Evolutionary conservation across 2,797 vertebrate species (phyloP).

Genomic region (Sebastes vulpes): DNA sequence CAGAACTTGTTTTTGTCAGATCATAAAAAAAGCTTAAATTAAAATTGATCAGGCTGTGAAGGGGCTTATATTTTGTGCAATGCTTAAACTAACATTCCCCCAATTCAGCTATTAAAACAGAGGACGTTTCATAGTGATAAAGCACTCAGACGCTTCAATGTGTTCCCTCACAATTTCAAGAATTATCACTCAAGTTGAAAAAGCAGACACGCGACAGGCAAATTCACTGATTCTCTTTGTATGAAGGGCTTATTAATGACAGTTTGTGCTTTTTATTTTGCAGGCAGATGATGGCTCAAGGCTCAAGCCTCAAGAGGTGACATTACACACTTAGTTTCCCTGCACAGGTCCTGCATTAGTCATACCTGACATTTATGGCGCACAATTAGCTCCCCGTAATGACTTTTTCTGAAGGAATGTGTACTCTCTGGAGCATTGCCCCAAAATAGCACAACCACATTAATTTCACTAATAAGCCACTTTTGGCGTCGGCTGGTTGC

Average conservation of each 20-base stretch:
- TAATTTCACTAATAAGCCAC: constrained; percentile 78
- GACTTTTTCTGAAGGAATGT: constrained; percentile 65
- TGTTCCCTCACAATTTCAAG: not conserved
- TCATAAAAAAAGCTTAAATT: constrained; percentile 50
- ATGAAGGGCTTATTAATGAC: constrained; percentile 49
- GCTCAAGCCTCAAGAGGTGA: constrained; percentile 57
- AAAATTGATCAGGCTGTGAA: constrained; percentile 54
- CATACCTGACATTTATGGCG: constrained; percentile 83
- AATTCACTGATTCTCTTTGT: constrained; percentile 5
- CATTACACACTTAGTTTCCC: constrained; percentile 65
- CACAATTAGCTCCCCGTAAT: constrained; percentile 82
- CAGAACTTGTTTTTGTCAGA: constrained; percentile 49
- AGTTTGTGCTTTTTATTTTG: not conserved
- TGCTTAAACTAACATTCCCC: constrained; percentile 3
- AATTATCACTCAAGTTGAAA: not conserved
- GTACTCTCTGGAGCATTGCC: constrained; percentile 69
- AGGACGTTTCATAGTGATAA: not conserved
- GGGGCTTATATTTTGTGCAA: constrained; percentile 22
- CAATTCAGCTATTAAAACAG: constrained; percentile 7
- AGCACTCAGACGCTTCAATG: not conserved
- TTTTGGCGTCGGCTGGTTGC: constrained; percentile 42
- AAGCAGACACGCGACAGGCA: not conserved
- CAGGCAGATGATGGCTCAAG: constrained; percentile 48
- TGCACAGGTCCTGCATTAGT: constrained; percentile 74
- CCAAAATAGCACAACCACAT: constrained; percentile 75